Conservation (phyloP, 1,140 invertebrate species). For the Hetaerina americana region DNA sequence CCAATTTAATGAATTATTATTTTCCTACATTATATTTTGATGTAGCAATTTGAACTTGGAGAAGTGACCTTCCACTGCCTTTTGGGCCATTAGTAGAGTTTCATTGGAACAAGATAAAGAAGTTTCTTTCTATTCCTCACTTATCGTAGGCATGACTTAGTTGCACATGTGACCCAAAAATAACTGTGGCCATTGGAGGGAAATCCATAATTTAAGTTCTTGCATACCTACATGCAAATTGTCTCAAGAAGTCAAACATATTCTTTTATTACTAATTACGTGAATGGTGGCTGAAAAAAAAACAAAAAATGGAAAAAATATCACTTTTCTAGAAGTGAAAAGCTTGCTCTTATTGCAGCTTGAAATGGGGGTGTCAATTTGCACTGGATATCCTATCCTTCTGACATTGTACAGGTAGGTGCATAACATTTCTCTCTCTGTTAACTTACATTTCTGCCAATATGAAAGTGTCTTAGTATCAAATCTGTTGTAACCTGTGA, state of each 20-base stretch:
- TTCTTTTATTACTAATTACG: constrained; percentile 1
- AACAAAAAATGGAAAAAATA: not conserved
- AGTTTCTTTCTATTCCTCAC: not conserved
- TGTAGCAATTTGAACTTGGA: constrained; percentile 1
- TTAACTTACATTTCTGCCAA: constrained; percentile 6
- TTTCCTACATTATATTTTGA: constrained; percentile 1
- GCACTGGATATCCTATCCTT: constrained; percentile 6
- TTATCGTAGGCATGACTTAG: not conserved
- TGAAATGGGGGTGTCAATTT: constrained; percentile 3
- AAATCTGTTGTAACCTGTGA: constrained; percentile 7
- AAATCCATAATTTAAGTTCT: not conserved
- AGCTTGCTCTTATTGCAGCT: not conserved
- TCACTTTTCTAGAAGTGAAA: constrained; percentile 4
- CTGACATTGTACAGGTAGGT: constrained; percentile 6
- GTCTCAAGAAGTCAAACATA: not conserved
- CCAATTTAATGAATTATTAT: constrained; percentile 3
- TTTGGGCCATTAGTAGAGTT: not conserved
- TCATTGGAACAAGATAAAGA: not conserved
- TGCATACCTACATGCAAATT: not conserved
- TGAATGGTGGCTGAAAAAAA: not conserved
- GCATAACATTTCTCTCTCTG: not conserved
- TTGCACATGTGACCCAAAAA: not conserved
- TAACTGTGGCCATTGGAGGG: constrained; percentile 1
- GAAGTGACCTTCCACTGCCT: constrained; percentile 4
- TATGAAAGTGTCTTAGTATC: constrained; percentile 8